These are phyloP conservation scores for Pogonocherus hispidulus DNA, from an alignment of 2,888 invertebrate genomes.

Conservation along the genomic window DNA sequence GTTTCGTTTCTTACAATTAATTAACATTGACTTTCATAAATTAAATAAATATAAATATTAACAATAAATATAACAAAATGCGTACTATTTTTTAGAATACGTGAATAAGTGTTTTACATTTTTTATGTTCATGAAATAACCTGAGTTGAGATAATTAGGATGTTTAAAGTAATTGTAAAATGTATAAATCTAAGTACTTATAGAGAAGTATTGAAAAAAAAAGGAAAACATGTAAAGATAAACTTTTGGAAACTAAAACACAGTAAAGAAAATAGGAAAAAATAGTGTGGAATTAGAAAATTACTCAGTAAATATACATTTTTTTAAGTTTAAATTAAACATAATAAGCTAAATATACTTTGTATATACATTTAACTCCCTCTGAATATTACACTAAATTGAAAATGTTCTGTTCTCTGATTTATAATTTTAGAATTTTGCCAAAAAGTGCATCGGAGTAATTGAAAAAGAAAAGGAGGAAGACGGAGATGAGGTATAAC, in stretches of 20 bases:
- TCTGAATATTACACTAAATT: not conserved
- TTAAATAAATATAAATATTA: conserved; percentile 33
- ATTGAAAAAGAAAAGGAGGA: not conserved
- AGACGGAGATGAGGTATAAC: conserved; percentile 13
- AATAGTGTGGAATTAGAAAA: not conserved
- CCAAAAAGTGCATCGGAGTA: too few relatives aligned
- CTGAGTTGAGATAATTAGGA: too few relatives aligned
- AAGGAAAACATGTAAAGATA: too few relatives aligned
- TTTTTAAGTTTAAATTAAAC: not conserved
- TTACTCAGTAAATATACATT: not conserved
- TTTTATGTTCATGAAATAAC: not conserved
- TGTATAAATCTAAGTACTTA: not conserved
- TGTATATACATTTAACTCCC: not conserved
- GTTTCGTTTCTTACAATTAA: conserved; percentile 32
- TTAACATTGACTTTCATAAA: conserved; percentile 14
- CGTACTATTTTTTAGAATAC: not conserved
- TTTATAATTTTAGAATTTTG: too few relatives aligned
- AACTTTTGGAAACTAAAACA: not conserved
- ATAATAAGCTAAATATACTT: not conserved
- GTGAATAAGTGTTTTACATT: not conserved
- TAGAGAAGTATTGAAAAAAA: not conserved
- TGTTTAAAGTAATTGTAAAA: too few relatives aligned
- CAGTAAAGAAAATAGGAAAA: not conserved
- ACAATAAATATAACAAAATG: not conserved
- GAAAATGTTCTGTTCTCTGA: too few relatives aligned